Conservation (phyloP, 2,888 invertebrate genomes). For the Palloptera scutellata region DNA sequence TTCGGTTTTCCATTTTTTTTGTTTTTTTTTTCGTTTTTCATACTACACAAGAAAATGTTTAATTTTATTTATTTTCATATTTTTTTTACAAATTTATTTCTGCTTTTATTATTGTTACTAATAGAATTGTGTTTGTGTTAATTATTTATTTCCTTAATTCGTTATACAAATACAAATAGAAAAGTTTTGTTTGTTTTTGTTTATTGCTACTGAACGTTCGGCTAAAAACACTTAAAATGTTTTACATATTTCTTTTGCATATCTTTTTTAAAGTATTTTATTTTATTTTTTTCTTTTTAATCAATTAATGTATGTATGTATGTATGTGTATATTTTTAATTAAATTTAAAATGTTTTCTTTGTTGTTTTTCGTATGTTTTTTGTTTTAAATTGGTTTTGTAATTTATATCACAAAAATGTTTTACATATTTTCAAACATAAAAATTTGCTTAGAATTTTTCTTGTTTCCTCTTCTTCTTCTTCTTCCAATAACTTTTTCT, state of each 20-base stretch:
- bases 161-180: slow-evolving; percentile 10
- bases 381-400: neutral
- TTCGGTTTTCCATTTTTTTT: neutral
- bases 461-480: neutral
- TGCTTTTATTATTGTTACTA: too few species aligned
- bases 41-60: too few species aligned
- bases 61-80: neutral
- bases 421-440: neutral
- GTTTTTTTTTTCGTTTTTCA: neutral
- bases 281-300: slow-evolving; percentile 33
- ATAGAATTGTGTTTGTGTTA: neutral
- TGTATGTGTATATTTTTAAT: neutral
- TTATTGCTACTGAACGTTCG: slow-evolving; percentile 3
- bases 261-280: slow-evolving; percentile 21
- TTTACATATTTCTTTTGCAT: neutral
- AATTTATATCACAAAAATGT: neutral
- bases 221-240: slow-evolving; percentile 17
- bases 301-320: slow-evolving; percentile 16
- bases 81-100: neutral
- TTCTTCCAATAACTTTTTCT: neutral
- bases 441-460: neutral
- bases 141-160: neutral
- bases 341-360: slow-evolving; percentile 3
- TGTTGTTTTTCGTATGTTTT: neutral
- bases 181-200: slow-evolving; percentile 2